A percentile compares a stretch with the other conserved stretches of the same genome.
phyloP scores from a whole-genome alignment of 2,888 invertebrate species.

The Dromius quadrimaculatus region DNA sequence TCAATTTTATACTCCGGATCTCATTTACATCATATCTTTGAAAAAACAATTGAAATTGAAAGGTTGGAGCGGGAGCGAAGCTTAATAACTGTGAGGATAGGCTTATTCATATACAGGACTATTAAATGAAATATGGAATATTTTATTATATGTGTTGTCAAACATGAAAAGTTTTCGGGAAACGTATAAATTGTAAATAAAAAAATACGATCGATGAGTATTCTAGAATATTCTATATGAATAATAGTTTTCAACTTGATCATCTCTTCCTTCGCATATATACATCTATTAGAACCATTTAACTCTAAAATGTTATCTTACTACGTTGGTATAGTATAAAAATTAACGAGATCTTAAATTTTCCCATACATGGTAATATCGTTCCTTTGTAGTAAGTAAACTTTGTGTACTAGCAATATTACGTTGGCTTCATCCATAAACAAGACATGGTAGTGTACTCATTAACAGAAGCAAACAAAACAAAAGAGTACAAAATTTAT shows the following conservation, averaged over 20 bases:
- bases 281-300: background rate
- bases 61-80: too few relatives aligned
- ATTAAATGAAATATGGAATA: too few relatives aligned
- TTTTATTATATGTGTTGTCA: too few relatives aligned
- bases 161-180: too few relatives aligned
- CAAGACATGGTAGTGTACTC: constrained; percentile 44
- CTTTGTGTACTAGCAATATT: constrained; percentile 5
- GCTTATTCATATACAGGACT: too few relatives aligned
- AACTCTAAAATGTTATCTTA: background rate
- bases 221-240: background rate
- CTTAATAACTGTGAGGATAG: too few relatives aligned
- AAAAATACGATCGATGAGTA: too few relatives aligned
- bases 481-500: constrained; percentile 42
- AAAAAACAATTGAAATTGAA: too few relatives aligned
- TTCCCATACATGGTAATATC: constrained; percentile 20
- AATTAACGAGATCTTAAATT: constrained; percentile 17
- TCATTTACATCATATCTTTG: too few relatives aligned
- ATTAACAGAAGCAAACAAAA: constrained; percentile 45
- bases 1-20: too few relatives aligned
- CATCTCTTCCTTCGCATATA: background rate
- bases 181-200: too few relatives aligned
- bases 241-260: background rate
- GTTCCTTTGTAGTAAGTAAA: constrained; percentile 8
- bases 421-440: constrained; percentile 22
- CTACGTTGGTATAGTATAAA: constrained; percentile 17